Percentiles rank a stretch among this genome's conserved stretches.
phyloP scores from a whole-genome alignment of 92 coral and sea anemone species.

The Zoanthus solanderi region DNA sequence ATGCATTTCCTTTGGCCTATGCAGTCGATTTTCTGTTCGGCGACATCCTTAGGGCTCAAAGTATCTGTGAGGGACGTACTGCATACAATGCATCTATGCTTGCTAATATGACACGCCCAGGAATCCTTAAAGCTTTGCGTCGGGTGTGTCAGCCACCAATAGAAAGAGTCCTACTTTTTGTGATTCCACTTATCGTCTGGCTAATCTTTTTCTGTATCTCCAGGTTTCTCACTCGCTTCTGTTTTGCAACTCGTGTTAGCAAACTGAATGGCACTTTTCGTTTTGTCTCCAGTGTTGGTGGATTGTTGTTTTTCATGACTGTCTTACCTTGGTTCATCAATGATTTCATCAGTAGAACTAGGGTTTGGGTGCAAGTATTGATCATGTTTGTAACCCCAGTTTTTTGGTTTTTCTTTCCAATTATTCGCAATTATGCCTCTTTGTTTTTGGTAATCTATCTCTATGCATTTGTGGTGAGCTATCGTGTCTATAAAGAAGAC shows the following conservation, averaged over 20 bases:
- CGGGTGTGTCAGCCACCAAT: slow-evolving; percentile 18
- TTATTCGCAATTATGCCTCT: slow-evolving; percentile 44
- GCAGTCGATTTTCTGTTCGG: slow-evolving; percentile 58
- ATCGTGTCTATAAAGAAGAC: slow-evolving; percentile 35
- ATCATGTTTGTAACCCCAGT: slow-evolving; percentile 22
- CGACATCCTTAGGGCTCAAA: slow-evolving; percentile 51
- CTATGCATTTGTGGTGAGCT: slow-evolving; percentile 45
- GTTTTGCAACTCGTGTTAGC: not conserved
- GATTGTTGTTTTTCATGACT: slow-evolving; percentile 33
- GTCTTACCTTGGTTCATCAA: slow-evolving; percentile 53
- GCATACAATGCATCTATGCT: not conserved
- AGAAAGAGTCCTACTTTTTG: slow-evolving; percentile 18
- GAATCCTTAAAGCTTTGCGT: not conserved
- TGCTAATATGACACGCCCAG: not conserved
- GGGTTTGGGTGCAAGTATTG: slow-evolving; percentile 4
- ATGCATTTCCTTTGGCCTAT: slow-evolving; percentile 61
- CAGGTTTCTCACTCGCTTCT: not conserved
- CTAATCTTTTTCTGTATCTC: slow-evolving; percentile 5
- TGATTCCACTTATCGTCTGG: not conserved
- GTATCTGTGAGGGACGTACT: not conserved
- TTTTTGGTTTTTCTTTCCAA: slow-evolving; percentile 58
- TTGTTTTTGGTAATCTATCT: slow-evolving; percentile 20
- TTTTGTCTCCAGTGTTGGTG: slow-evolving; percentile 10
- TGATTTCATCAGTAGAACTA: slow-evolving; percentile 1
- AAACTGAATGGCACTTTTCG: slow-evolving; percentile 7